Evolutionary conservation across 2,797 vertebrate genomes (phyloP), one percentile per base, ranked within the genome.

Genomic region (Cynodonichthys magdalenae): DNA sequence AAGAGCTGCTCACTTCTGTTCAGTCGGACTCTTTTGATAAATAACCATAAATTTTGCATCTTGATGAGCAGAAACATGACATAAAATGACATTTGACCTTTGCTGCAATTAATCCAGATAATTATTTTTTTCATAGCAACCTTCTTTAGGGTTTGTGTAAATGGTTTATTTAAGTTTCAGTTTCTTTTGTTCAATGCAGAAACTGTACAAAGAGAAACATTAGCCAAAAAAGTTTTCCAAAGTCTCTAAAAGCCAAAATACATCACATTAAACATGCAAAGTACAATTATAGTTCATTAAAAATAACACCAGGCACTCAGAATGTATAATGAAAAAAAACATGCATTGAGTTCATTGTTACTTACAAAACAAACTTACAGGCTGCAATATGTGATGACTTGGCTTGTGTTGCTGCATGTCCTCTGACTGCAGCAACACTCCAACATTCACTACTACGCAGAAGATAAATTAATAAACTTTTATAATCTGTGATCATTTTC

Each of bases 31-130:
- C 34, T 47, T 61, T 18, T 53, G 55, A 52, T 36, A 31, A 56
- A 53, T 51, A 52, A 69, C 65, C 59, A 69, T 70, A 29, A 52
- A 24, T 24, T 24, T 24, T 24, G 42, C 39, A 11, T n/a, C 27
- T 29, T 28, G 34, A 77, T 60, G 51, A 76, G 58, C 50, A 74
- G 57, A 48, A 55, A 27, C 63, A 75, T 66, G 66, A 71, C 20
- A 20, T 61, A 68, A 20, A 70, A 71, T 36, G 10, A 11, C 34
- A 62, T 55, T 28, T 36, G 42, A 53, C 66, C 53, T 53, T 66
- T 15, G 28, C 51, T 69, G 63, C 64, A 64, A 53, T 64, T 19
- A 2, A 28, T 47, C 3, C 8, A 39, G 59, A n/a, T 45, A 18
- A 41, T 11, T 53, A 14, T 53, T 53, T 29, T 49, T 41, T 51